A percentile compares a stretch with the other conserved stretches of the same genome.
Conservation (phyloP, 92 coral and sea anemone species). For the Blastomussa wellsi region DNA sequence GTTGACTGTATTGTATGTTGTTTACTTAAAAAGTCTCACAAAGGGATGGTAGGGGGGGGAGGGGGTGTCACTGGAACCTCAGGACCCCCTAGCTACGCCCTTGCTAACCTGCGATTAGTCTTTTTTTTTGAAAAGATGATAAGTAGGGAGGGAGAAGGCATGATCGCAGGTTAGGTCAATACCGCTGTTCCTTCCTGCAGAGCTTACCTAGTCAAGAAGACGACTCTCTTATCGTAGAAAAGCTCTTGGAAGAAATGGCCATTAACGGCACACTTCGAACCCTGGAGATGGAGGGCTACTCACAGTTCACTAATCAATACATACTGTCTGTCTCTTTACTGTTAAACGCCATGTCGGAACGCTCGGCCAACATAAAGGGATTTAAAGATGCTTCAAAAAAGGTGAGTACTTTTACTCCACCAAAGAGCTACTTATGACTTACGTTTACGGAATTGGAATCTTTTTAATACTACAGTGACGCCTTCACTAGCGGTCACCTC, state of each 20-base stretch:
- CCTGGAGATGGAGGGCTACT: conserved; percentile 72
- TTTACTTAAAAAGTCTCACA: no score
- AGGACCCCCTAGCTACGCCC: no score
- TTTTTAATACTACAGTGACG: no score
- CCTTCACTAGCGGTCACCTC: no score
- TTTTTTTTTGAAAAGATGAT: no score
- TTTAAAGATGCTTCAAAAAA: conserved; percentile 9
- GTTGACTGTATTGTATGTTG: no score
- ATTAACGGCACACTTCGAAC: conserved; percentile 59
- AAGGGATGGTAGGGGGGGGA: no score
- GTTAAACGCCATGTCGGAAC: conserved; percentile 23
- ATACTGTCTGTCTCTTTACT: conserved; percentile 12
- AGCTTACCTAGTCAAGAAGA: conserved; percentile 14
- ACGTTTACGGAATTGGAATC: no score
- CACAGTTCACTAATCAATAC: conserved; percentile 47
- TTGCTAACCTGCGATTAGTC: no score
- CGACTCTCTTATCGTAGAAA: conserved; percentile 18
- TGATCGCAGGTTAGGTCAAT: no score
- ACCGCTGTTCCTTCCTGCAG: background rate
- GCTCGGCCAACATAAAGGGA: conserved; percentile 6
- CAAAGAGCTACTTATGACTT: background rate
- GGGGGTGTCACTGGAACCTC: no score
- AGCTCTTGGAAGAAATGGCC: conserved; percentile 35
- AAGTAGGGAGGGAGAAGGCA: no score
- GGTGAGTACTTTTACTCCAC: background rate